Conservation (phyloP, 2,888 invertebrate species). For the Silvanus unidentatus region DNA sequence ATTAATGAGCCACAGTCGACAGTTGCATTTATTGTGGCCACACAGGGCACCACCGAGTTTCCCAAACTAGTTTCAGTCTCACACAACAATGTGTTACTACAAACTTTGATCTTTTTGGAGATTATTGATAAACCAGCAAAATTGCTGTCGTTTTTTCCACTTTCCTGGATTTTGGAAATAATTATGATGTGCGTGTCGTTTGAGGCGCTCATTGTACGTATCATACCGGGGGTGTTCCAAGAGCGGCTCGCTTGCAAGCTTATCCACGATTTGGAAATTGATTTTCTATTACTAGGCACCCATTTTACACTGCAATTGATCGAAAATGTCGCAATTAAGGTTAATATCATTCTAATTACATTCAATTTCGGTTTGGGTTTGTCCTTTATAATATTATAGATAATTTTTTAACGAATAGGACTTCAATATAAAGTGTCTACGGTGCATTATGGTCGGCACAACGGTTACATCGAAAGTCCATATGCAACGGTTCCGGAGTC, state of each 20-base stretch:
- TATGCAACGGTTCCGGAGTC: conserved; percentile 23
- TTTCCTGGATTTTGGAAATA: conserved; percentile 33
- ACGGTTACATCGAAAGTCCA: conserved; percentile 26
- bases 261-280: conserved; percentile 36
- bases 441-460: conserved; percentile 30
- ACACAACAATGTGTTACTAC: conserved; percentile 31
- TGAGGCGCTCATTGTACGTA: conserved; percentile 26
- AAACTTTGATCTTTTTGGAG: conserved; percentile 23
- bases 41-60: conserved; percentile 30
- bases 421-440: conserved; percentile 33
- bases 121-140: conserved; percentile 27
- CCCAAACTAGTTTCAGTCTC: conserved; percentile 36
- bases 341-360: conserved; percentile 12
- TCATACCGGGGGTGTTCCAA: conserved; percentile 28
- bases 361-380: not conserved
- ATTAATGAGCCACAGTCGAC: conserved; percentile 27
- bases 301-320: conserved; percentile 30
- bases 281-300: conserved; percentile 30
- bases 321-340: conserved; percentile 30
- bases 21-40: conserved; percentile 35
- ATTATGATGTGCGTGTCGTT: conserved; percentile 31
- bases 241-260: conserved; percentile 34
- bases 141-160: conserved; percentile 34
- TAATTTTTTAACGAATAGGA: too few species aligned
- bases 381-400: too few species aligned